Base-by-base conservation (phyloP, 2,888 invertebrate genomes). In the Cartodere bifasciata region DNA sequence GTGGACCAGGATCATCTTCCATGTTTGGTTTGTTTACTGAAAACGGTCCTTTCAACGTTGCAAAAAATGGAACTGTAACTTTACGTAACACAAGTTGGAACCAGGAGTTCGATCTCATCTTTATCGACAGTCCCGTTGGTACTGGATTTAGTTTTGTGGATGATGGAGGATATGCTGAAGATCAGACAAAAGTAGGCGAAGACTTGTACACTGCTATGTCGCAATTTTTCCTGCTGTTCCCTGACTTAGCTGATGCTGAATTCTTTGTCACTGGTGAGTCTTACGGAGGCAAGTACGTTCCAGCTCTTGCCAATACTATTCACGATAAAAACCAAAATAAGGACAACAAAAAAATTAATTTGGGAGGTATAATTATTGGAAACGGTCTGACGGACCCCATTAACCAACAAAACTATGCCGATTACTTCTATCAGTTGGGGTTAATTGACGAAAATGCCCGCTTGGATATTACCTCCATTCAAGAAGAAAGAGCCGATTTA, bases 61-160 rank as follows among this genome's bases (percentile, higher is more conserved):
- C 66, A 28, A 42, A 43, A 4, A 47, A 47, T 10, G 49, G 56
- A 4, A 58, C 55, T 12, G 39, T 63, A 36, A 63, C 52, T 56
- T 53, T 70, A 39, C 68, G 86, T 22, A 70, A 80, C 44, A 79
- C 77, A 45, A 72, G 80, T 5, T 94, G 92, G 92, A 78, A 75
- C 32, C 60, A 70, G 22, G 73, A 72, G 6, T 84, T 85, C 54
- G 76, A 80, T 44, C 59, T 92, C 23, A 69, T 94, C 31, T 94
- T 85, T 54, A 81, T 94, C 32, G 92, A 94, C 55, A 92, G 88
- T 57, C 92, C 92, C 0, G 92, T 86, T 1, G 88, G 90, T 2
- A 82, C 88, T 2, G 92, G 92, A 0, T 94, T 80, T 53, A 91
- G 91, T 59, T 91, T 88, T 49, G 88, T 91, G 0, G 70, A 75